Conservation (phyloP, 2,113 vertebrate species). For the Oncorhynchus nerka region DNA sequence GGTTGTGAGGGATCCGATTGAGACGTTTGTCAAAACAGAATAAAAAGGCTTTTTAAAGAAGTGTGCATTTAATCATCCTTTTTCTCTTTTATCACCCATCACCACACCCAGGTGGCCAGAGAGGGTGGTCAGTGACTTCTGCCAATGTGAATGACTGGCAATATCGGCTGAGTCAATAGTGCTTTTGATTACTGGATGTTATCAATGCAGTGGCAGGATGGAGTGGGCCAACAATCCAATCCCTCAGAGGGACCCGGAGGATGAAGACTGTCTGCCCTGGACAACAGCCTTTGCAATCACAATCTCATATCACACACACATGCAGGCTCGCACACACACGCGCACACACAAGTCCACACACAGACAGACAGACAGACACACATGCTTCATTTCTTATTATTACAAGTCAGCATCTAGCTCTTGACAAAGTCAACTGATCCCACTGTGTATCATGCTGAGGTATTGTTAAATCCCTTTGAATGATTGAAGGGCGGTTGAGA, state of each 20-base stretch:
- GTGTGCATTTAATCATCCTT: slow-evolving; percentile 43
- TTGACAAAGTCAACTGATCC: background rate
- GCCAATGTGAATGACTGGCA: slow-evolving; percentile 24
- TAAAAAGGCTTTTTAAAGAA: slow-evolving; percentile 47
- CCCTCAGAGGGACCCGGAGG: slow-evolving; percentile 13
- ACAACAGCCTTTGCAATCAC: background rate
- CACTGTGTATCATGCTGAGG: background rate
- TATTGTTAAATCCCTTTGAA: background rate
- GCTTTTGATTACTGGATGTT: slow-evolving; percentile 26
- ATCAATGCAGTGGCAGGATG: slow-evolving; percentile 33
- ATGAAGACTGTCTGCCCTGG: slow-evolving; percentile 13
- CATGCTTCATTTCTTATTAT: background rate
- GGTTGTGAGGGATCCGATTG: slow-evolving; percentile 48
- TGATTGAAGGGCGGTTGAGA: slow-evolving; percentile 12
- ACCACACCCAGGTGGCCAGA: background rate
- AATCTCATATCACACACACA: background rate
- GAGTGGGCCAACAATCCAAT: background rate
- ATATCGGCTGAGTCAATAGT: slow-evolving; percentile 30
- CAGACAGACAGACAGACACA: background rate
- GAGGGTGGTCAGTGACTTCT: slow-evolving; percentile 37
- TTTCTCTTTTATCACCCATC: slow-evolving; percentile 32
- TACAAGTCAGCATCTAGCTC: background rate
- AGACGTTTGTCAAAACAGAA: slow-evolving; percentile 57
- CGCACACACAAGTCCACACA: background rate
- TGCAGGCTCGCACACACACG: background rate